A percentile compares a stretch with the other conserved stretches of the same genome.
phyloP scores from a whole-genome alignment of 1,140 invertebrate species.

The Apocrypta bakeri region DNA sequence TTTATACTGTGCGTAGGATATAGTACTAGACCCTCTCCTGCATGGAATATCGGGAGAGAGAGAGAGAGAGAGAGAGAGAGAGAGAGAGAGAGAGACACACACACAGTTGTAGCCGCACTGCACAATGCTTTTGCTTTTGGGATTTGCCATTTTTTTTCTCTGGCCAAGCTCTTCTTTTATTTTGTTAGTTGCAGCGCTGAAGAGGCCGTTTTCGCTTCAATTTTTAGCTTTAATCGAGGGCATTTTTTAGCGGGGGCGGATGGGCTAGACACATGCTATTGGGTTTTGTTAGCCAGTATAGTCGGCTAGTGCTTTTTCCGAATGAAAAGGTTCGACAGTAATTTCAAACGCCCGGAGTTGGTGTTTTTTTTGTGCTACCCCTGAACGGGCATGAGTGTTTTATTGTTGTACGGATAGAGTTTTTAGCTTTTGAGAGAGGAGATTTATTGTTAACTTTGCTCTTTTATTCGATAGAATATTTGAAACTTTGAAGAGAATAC shows the following conservation, averaged over 20 bases:
- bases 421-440: neutral
- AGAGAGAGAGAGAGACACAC: neutral
- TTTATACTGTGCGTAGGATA: neutral
- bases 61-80: neutral
- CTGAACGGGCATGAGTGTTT: neutral
- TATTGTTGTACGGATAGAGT: neutral
- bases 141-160: slow-evolving; percentile 51
- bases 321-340: neutral
- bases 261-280: neutral
- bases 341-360: neutral
- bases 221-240: slow-evolving; percentile 55
- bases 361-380: slow-evolving; percentile 12
- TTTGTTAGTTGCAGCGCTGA: slow-evolving; percentile 34
- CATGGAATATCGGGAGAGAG: neutral
- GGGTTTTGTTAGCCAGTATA: slow-evolving; percentile 8
- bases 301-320: slow-evolving; percentile 50
- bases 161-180: slow-evolving; percentile 6
- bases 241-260: slow-evolving; percentile 48
- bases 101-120: neutral
- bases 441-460: slow-evolving; percentile 25
- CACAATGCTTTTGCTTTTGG: slow-evolving; percentile 50
- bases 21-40: neutral
- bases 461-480: slow-evolving; percentile 2
- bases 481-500: neutral
- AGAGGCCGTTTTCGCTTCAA: slow-evolving; percentile 55